These are phyloP conservation scores for Andrena bicolor DNA, from an alignment of 2,888 invertebrate species.

Conservation along the genomic window DNA sequence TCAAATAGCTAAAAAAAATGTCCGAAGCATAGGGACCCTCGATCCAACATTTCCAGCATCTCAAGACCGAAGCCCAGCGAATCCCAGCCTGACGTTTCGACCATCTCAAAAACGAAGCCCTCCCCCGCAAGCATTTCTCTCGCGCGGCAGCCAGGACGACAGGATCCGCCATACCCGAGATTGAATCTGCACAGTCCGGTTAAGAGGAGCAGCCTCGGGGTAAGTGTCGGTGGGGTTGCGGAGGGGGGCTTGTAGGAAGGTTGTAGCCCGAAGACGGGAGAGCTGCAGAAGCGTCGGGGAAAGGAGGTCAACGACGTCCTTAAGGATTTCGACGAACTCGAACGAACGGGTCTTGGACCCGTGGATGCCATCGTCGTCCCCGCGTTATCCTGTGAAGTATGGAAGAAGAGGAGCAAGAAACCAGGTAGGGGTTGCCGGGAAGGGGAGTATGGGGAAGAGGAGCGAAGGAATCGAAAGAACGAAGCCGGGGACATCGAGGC, in stretches of 20 bases:
- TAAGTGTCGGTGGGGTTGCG: conserved; percentile 33
- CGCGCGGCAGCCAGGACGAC: conserved; percentile 43
- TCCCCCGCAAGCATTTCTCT: conserved; percentile 13
- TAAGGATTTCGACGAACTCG: conserved; percentile 80
- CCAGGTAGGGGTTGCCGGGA: conserved; percentile 1
- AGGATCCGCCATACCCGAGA: conserved; percentile 71
- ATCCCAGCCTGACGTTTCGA: conserved; percentile 7
- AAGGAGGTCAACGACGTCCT: conserved; percentile 83
- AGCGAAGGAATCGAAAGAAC: conserved; percentile 4
- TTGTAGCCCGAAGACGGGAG: conserved; percentile 69
- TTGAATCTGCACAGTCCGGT: conserved; percentile 77
- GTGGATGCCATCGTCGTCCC: conserved; percentile 71
- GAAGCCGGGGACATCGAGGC: conserved; percentile 19
- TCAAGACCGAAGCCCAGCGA: too few species aligned
- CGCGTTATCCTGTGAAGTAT: conserved; percentile 73
- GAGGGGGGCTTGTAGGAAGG: conserved; percentile 36
- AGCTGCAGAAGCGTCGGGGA: conserved; percentile 67
- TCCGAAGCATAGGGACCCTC: too few species aligned
- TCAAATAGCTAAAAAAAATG: too few species aligned
- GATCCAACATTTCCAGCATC: not conserved
- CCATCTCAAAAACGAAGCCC: conserved; percentile 49
- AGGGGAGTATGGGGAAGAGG: not conserved
- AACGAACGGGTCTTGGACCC: conserved; percentile 71
- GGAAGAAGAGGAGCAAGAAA: conserved; percentile 10
- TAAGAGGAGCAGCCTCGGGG: conserved; percentile 66